Percentiles rank a stretch among this genome's conserved stretches.
Evolutionary conservation across 2,113 vertebrate species (phyloP).

Genomic region (Dicerorhinus sumatrensis): DNA sequence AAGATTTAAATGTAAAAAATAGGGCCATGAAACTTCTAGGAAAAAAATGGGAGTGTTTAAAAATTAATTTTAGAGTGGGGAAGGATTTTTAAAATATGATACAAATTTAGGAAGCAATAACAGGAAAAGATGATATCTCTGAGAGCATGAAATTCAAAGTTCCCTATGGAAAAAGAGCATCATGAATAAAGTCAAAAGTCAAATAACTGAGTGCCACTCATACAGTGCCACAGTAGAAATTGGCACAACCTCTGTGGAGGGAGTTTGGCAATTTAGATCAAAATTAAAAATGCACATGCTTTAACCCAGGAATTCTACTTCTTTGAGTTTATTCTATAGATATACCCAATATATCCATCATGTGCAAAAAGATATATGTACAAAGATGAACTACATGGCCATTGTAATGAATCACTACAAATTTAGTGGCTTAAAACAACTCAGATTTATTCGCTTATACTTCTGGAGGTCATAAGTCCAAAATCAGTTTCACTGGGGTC

Average conservation of each 20-base stretch:
- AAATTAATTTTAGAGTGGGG: conserved; percentile 2
- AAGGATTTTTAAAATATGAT: background rate
- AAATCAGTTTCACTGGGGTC: background rate
- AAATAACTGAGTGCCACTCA: background rate
- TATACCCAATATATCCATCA: background rate
- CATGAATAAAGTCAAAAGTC: background rate
- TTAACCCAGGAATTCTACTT: background rate
- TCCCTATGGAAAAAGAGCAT: background rate
- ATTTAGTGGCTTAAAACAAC: background rate
- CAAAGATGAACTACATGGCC: background rate
- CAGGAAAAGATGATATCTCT: background rate
- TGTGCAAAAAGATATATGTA: background rate
- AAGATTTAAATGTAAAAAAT: conserved; percentile 28
- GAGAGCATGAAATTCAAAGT: background rate
- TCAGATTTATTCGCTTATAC: background rate
- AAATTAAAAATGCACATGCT: background rate
- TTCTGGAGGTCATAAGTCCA: background rate
- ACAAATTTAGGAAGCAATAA: background rate
- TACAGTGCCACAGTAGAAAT: background rate
- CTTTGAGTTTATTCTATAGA: background rate
- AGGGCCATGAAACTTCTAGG: background rate
- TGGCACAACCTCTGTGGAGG: background rate
- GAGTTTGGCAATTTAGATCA: background rate
- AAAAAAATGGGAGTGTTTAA: background rate
- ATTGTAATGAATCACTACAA: background rate